phyloP scores from a whole-genome alignment of 2,113 vertebrate genomes.

The Perognathus longimembris region DNA sequence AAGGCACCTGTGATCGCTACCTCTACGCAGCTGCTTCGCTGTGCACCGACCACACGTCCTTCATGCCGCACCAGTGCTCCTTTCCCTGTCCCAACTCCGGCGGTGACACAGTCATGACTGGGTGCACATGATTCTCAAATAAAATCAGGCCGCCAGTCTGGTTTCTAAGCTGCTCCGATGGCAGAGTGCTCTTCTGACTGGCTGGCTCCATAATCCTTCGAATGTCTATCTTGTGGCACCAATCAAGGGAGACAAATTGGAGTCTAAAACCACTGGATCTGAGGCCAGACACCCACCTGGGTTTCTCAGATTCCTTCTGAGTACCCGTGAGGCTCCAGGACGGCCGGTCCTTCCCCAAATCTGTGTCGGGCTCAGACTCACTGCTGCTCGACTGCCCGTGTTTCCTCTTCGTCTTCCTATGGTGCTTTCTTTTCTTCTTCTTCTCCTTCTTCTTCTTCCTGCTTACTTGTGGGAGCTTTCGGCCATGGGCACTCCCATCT shows the following conservation, averaged over 20 bases:
- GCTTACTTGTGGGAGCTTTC: constrained; percentile 78
- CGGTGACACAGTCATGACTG: not conserved
- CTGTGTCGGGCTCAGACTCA: constrained; percentile 82
- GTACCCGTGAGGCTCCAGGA: not conserved
- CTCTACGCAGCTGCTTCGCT: not conserved
- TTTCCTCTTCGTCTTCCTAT: constrained; percentile 85
- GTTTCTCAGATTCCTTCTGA: constrained; percentile 49
- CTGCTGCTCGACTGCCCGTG: constrained; percentile 83
- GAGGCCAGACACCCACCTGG: constrained; percentile 70
- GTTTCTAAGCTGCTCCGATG: not conserved
- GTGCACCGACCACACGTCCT: accelerated
- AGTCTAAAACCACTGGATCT: not conserved
- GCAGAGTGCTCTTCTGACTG: not conserved
- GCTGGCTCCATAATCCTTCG: not conserved
- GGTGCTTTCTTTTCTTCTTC: constrained; percentile 90
- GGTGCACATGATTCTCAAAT: not conserved
- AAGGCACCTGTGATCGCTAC: not conserved
- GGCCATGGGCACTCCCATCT: constrained; percentile 75
- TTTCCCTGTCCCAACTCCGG: not conserved
- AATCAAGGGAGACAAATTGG: not conserved
- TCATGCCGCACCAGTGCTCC: accelerated
- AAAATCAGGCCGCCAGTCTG: not conserved
- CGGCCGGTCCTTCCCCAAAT: constrained; percentile 84
- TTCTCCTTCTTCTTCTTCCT: constrained; percentile 91
- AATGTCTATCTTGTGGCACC: not conserved